Base-by-base conservation (phyloP, 2,888 invertebrate genomes). In the Drosophila robusta region DNA sequence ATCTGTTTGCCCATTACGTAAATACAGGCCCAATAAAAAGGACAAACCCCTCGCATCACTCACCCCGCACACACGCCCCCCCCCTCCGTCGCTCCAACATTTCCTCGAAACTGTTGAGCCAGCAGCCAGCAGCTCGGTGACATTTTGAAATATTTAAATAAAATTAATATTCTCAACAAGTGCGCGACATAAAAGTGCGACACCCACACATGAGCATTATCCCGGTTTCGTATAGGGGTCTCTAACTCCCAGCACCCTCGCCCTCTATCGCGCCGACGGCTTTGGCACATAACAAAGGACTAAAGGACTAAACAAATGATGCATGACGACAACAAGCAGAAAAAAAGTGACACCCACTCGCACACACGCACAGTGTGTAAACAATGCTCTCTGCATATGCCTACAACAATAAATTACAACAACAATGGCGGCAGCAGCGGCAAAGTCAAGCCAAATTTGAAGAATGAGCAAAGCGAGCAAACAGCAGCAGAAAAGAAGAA, bases 141-240 rank as follows among this genome's bases (percentile, higher is more conserved):
- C 62, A 66, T 68, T 74, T 80, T 69, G 55, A 70, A 78, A 80
- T 84, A 78, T 82, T 87, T 75, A 80, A 87, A 78, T 72, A 80
- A 82, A 86, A 86, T 86, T 83, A 87, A 82, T 86, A 82, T 82
- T 82, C 82, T 86, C 87, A 83, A 80, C 87, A 82, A 86, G 82
- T 86, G 78, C 80, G 49, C 47, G 60, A 69, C 68, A 80, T 86
- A 86, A 80, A 87, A 80, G 78, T 75, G 52, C 61, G 65, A 74
- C 73, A 58, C 76, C 64, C 66, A 56, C 74, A 61, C 56, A 71
- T 61, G 51, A 49, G 66, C 47, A 55, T 54, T 51, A 68, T 68
- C 49, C 62, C 26, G 36, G 32, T 16, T 49, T 11, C 26, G 47
- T 44, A 49, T 42, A 39, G 26, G 39, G n/a, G 14, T 18, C 2